These are phyloP conservation scores for Anastrepha obliqua DNA, from an alignment of 1,140 invertebrate species.

Conservation along the genomic window DNA sequence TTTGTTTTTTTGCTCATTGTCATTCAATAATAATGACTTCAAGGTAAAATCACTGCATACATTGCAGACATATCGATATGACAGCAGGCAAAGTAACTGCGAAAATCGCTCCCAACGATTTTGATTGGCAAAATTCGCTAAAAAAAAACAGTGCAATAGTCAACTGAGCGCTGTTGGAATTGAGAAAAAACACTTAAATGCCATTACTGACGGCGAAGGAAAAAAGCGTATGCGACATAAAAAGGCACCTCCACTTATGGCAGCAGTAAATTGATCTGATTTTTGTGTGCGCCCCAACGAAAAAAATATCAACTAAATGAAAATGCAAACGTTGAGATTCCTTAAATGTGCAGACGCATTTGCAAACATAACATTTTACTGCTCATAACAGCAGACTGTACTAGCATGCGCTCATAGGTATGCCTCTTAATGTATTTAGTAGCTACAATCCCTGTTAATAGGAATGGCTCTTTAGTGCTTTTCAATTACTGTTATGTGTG, in stretches of 20 bases:
- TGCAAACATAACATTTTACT: background rate
- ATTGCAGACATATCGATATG: background rate
- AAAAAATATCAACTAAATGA: background rate
- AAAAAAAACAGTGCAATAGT: background rate
- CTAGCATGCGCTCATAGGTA: background rate
- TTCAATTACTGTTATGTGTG: background rate
- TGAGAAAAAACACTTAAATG: background rate
- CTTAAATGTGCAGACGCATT: background rate
- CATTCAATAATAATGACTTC: constrained; percentile 49
- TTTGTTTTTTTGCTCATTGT: constrained; percentile 8
- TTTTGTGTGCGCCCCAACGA: background rate
- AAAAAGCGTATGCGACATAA: background rate
- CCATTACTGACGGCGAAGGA: background rate
- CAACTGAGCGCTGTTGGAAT: background rate
- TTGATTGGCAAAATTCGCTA: background rate
- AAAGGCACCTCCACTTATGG: background rate
- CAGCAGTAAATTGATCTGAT: background rate
- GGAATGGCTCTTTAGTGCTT: constrained; percentile 38
- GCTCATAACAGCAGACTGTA: background rate
- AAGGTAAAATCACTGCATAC: constrained; percentile 10
- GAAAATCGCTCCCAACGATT: background rate
- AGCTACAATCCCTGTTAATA: background rate
- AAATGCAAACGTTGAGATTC: constrained; percentile 25
- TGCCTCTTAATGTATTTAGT: background rate
- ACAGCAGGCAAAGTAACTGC: background rate